Percentiles rank a stretch among this genome's conserved stretches.
Evolutionary conservation across 2,888 invertebrate genomes (phyloP).

Genomic region (Lepeophtheirus nordmannii): DNA sequence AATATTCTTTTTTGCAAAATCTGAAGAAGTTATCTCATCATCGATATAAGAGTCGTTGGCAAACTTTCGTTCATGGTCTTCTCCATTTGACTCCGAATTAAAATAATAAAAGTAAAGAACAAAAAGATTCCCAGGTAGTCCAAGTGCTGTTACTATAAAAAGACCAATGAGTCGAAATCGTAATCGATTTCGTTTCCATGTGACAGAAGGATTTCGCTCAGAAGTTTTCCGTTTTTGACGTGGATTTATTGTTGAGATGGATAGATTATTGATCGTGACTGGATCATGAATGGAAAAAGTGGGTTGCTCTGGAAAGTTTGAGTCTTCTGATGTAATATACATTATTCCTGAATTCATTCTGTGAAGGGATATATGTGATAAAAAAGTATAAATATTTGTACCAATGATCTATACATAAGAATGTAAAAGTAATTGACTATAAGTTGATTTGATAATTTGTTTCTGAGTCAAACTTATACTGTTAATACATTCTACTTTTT

Average conservation of each 20-base stretch:
- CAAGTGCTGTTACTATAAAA: not conserved
- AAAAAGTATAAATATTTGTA: too few relatives aligned
- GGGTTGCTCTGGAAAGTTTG: not conserved
- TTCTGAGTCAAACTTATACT: too few relatives aligned
- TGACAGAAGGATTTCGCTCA: not conserved
- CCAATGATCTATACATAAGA: too few relatives aligned
- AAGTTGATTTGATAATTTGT: too few relatives aligned
- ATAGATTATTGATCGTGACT: not conserved
- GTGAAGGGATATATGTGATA: too few relatives aligned
- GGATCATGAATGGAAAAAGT: not conserved
- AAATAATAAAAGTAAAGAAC: not conserved
- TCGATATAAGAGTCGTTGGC: not conserved
- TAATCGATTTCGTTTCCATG: not conserved
- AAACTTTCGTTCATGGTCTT: not conserved
- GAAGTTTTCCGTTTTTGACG: not conserved
- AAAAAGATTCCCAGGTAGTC: not conserved
- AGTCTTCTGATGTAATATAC: not conserved
- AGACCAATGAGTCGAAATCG: not conserved
- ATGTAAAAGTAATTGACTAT: too few relatives aligned
- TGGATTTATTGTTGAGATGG: not conserved
- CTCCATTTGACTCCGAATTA: not conserved
- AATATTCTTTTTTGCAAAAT: not conserved
- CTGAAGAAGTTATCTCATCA: not conserved
- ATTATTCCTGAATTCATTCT: not conserved
- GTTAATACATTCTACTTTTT: too few relatives aligned